Base-by-base conservation (phyloP, 2,888 invertebrate genomes). In the Euplagia quadripunctaria region DNA sequence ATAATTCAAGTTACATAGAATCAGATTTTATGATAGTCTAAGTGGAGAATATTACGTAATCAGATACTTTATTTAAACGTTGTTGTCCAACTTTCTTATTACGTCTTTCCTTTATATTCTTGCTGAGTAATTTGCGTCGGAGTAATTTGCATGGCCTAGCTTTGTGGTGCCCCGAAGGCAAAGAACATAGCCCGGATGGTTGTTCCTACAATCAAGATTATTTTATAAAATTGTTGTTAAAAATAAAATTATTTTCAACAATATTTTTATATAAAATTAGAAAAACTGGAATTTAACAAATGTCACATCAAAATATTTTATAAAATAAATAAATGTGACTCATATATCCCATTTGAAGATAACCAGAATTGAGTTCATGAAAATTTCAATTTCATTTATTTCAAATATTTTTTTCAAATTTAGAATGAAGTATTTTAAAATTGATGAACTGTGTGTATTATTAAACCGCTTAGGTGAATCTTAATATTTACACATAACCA, bases 111-210 rank as follows among this genome's bases (percentile, higher is more conserved):
- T 11, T 58, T 58, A 4, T 20, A n/a, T 58, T 55, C 20, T 58
- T 11, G 20, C 20, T 58, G 20, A 58, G 20, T 58, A 58, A 58
- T 58, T 58, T 58, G 31, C 67, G 52, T 42, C 67, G 31, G 41
- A 41, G 51, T 68, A 68, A 68, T 41, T 68, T 68, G 67, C 52
- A 52, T 68, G n/a, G 42, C 42, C 67, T 68, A 68, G 46, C 42
- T 17, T 68, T 52, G 16, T 55, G 16, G 17, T 17, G 52, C 67
- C 55, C 42, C 52, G 41, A 41, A 63, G 63, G 49, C 49, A 69
- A 51, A 63, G 42, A 42, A n/a, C 17, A n/a, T 55, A 55, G 42
- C 41, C 20, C 4, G 67, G n/a, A 52, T 52, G 6, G n/a, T 68
- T 55, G 55, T 55, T 55, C 17, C 52, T 17, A 17, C 41, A 17